phyloP scores from a whole-genome alignment of 92 coral and sea anemone genomes.

The Blastomussa wellsi region DNA sequence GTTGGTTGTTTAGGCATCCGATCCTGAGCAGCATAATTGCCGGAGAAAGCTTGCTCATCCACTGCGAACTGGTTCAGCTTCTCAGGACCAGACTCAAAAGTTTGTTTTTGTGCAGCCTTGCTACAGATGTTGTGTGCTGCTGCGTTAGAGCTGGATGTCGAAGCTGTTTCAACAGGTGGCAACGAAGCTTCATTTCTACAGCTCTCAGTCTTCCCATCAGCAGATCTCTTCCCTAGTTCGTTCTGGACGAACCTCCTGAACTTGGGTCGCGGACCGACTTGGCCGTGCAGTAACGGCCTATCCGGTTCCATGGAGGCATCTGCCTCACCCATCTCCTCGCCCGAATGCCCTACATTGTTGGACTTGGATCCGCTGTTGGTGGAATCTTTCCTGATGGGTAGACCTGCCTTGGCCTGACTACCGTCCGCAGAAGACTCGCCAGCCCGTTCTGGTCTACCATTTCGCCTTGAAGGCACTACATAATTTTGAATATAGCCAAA shows the following conservation, averaged over 20 bases:
- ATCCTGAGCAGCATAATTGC: neutral
- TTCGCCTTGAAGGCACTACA: slow-evolving; percentile 3
- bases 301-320: neutral
- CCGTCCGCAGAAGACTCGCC: neutral
- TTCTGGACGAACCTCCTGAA: neutral
- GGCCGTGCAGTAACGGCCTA: neutral
- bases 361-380: neutral
- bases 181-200: neutral
- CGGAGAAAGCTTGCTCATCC: neutral
- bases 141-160: neutral
- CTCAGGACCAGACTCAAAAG: neutral
- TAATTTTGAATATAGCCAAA: slow-evolving; percentile 17
- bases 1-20: neutral
- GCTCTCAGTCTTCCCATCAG: neutral
- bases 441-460: neutral
- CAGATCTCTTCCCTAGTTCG: neutral
- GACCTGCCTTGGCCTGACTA: neutral
- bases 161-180: neutral
- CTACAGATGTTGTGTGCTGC: too few relatives aligned
- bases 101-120: neutral
- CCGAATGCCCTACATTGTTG: neutral
- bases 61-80: neutral
- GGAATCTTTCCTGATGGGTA: neutral
- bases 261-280: neutral
- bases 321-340: neutral